These are phyloP conservation scores for Chrysotoxum bicinctum DNA, from an alignment of 2,888 invertebrate genomes.

Conservation along the genomic window DNA sequence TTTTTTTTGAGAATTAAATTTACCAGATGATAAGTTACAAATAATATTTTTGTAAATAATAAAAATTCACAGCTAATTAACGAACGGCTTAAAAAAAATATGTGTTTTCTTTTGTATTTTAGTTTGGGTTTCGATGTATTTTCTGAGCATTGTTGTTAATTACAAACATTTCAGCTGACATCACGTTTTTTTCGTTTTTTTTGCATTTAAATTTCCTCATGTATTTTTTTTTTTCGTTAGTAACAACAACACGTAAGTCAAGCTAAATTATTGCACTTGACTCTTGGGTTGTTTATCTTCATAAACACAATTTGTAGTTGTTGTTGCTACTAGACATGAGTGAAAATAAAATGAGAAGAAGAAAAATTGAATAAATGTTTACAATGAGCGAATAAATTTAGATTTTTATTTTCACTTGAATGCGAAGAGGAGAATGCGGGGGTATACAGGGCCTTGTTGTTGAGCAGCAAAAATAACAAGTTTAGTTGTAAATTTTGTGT, in stretches of 20 bases:
- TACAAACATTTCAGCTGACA: conserved; percentile 19
- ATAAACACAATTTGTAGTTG: conserved; percentile 11
- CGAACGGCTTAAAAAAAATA: conserved; percentile 39
- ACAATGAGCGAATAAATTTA: conserved; percentile 12
- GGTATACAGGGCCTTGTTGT: conserved; percentile 3
- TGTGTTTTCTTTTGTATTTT: neutral
- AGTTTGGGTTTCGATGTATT: neutral
- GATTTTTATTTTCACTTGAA: neutral
- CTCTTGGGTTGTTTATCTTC: conserved; percentile 24
- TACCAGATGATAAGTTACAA: conserved; percentile 35
- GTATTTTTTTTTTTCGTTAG: conserved; percentile 1
- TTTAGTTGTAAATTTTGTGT: neutral
- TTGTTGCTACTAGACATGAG: conserved; percentile 4
- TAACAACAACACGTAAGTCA: conserved; percentile 2
- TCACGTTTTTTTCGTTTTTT: conserved; percentile 34
- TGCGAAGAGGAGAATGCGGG: neutral
- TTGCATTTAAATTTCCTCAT: conserved; percentile 21
- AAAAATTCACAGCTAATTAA: conserved; percentile 51
- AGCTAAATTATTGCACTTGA: conserved; percentile 29
- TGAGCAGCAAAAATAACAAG: neutral
- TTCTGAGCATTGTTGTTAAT: neutral
- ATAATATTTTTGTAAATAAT: conserved; percentile 67
- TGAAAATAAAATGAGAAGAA: conserved; percentile 4
- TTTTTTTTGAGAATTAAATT: neutral
- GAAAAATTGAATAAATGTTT: neutral